These are phyloP conservation scores for Panthera uncia DNA, from an alignment of 2,113 vertebrate species.

Conservation along the genomic window DNA sequence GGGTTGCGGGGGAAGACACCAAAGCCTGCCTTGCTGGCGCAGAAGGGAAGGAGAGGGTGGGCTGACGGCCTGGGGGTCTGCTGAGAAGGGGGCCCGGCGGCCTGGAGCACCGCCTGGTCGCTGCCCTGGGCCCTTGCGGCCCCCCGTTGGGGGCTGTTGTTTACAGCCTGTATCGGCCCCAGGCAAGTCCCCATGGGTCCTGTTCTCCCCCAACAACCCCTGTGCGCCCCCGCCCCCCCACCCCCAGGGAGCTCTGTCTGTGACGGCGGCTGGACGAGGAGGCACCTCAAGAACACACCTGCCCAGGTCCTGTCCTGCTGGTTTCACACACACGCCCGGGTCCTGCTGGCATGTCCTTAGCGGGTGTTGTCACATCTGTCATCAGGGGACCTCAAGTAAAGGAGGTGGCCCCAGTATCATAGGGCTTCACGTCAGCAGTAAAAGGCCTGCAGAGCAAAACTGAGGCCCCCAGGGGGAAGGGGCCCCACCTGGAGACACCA, in stretches of 20 bases:
- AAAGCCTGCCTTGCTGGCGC: not conserved
- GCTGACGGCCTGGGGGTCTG: not conserved
- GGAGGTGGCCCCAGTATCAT: rapidly evolving
- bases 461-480: not conserved
- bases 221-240: rapidly evolving
- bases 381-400: rapidly evolving
- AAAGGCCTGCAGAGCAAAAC: not conserved
- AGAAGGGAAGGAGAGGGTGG: not conserved
- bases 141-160: not conserved
- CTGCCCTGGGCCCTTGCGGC: no score
- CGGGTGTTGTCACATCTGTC: no score
- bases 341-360: not conserved
- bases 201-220: no score
- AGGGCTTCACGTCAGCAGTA: not conserved
- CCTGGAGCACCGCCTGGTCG: no score
- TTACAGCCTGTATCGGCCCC: not conserved
- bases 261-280: not conserved
- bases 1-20: not conserved
- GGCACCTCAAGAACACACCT: not conserved
- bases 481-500: not conserved
- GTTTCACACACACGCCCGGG: not conserved
- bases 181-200: rapidly evolving
- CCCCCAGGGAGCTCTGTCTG: not conserved
- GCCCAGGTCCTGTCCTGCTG: not conserved
- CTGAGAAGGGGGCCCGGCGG: not conserved